Percentiles rank a stretch among this genome's conserved stretches.
These are phyloP conservation scores for Halocynthia aurantium DNA, from an alignment of 23 tunicate species.

Conservation along the genomic window DNA sequence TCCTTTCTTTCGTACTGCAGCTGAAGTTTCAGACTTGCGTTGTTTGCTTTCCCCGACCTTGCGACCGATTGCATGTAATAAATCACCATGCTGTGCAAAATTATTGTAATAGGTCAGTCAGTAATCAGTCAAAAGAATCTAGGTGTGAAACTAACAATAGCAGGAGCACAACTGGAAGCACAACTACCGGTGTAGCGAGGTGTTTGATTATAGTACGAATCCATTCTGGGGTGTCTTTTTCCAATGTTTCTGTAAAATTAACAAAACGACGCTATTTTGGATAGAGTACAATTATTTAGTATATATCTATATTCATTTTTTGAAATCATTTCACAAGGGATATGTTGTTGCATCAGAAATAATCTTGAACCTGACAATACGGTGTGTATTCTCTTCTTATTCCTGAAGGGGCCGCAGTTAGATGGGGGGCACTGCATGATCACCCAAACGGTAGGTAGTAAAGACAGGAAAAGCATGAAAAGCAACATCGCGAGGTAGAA, in stretches of 20 bases:
- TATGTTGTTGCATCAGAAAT: no score
- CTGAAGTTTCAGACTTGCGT: conserved; percentile 46
- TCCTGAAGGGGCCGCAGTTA: conserved; percentile 57
- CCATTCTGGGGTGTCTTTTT: conserved; percentile 53
- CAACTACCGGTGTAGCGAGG: conserved; percentile 54
- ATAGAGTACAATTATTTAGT: no score
- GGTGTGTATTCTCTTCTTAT: conserved; percentile 54
- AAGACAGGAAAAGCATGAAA: conserved; percentile 74
- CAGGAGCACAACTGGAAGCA: conserved; percentile 55
- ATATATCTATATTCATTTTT: no score
- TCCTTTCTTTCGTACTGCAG: conserved; percentile 80
- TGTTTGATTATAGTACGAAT: conserved; percentile 24
- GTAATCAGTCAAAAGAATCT: not conserved
- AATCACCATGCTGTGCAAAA: conserved; percentile 46
- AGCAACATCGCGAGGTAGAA: conserved; percentile 66
- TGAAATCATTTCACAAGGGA: no score
- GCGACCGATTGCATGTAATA: conserved; percentile 77
- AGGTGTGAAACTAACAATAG: conserved; percentile 29
- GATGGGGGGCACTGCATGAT: conserved; percentile 55
- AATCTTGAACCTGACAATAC: conserved; percentile 34
- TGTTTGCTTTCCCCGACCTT: conserved; percentile 40
- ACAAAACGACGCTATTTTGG: not conserved
- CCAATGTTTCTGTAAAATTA: conserved; percentile 29
- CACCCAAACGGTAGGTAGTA: conserved; percentile 75
- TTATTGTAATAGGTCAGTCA: no score